Percentiles rank a stretch among this genome's conserved stretches.
Conservation (phyloP, 1,140 invertebrate genomes). For the Armadillidium nasatum region DNA sequence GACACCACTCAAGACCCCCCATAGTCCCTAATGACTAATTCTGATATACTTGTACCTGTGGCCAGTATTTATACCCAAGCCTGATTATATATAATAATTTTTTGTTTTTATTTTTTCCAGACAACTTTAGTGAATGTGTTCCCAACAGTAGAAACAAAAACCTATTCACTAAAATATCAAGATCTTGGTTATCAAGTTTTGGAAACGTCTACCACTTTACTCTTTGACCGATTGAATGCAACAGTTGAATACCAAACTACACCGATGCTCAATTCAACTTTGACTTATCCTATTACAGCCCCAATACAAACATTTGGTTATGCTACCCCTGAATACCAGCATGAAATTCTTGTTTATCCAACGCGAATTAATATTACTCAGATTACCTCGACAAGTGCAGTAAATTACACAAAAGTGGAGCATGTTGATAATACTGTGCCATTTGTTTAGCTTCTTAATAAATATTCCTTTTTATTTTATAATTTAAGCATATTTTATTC, state of each 20-base stretch:
- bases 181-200: background rate
- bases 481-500: too few species aligned
- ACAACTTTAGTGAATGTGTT: slow-evolving; percentile 1
- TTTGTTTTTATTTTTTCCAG: background rate
- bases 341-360: background rate
- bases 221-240: background rate
- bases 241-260: background rate
- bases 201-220: background rate
- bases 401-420: background rate
- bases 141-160: background rate
- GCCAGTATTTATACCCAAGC: too few species aligned
- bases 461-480: too few species aligned
- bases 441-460: background rate
- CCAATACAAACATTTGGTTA: background rate
- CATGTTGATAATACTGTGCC: background rate
- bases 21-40: too few species aligned
- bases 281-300: background rate
- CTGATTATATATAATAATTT: too few species aligned
- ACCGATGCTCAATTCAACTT: background rate
- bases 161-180: background rate
- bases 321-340: background rate
- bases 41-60: too few species aligned
- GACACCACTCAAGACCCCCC: too few species aligned
- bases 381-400: background rate
- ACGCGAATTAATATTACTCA: background rate